Evolutionary conservation across 2,888 invertebrate species (phyloP).

Genomic region (Orthosia incerta): DNA sequence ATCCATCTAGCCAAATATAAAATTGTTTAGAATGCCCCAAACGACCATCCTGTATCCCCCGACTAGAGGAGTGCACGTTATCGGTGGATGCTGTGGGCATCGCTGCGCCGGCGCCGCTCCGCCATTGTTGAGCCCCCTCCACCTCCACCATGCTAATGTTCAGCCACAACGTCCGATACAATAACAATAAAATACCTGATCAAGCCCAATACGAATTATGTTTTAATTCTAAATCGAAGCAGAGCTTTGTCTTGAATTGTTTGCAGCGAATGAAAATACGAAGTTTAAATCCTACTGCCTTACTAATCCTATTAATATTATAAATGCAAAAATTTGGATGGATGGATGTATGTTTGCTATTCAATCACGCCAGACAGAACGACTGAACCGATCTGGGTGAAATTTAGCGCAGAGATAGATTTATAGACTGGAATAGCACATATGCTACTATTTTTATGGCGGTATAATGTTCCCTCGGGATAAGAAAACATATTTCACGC

Average conservation of each 20-base stretch:
- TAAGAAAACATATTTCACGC: too few relatives aligned
- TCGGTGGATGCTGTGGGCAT: conserved; percentile 76
- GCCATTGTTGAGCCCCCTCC: conserved; percentile 71
- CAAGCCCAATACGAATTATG: conserved; percentile 65
- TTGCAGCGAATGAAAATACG: conserved; percentile 10
- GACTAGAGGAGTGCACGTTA: conserved; percentile 71
- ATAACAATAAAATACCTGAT: conserved; percentile 69
- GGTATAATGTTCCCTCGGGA: too few relatives aligned
- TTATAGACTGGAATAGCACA: too few relatives aligned
- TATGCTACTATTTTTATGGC: too few relatives aligned
- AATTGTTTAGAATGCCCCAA: conserved; percentile 15
- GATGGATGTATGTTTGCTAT: too few relatives aligned
- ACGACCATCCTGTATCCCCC: conserved; percentile 64
- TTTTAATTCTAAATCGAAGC: conserved; percentile 63
- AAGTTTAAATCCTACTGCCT: conserved; percentile 7
- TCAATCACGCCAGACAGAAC: too few relatives aligned
- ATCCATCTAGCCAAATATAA: background rate
- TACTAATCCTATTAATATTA: too few relatives aligned
- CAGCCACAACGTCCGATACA: conserved; percentile 60
- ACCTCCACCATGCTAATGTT: conserved; percentile 67
- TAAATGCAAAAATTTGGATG: too few relatives aligned
- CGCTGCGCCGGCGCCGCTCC: conserved; percentile 72
- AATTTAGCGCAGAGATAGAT: too few relatives aligned
- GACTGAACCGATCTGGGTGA: too few relatives aligned
- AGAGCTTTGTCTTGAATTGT: conserved; percentile 27